Base-by-base conservation (phyloP, 2,113 vertebrate genomes). In the Labrus mixtus region DNA sequence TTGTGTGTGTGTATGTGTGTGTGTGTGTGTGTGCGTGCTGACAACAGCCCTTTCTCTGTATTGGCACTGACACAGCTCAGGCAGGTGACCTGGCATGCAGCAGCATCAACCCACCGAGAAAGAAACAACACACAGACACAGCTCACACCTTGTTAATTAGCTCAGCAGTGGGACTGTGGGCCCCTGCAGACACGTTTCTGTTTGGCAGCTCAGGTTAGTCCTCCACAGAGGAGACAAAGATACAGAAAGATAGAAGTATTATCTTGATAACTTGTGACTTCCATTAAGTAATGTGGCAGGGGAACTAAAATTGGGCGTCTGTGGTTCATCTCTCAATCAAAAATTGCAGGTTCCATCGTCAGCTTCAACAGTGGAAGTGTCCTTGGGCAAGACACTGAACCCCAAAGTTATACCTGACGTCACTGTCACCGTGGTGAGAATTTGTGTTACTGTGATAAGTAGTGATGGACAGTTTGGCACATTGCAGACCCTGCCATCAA, bases 71-170 rank as follows among this genome's bases (percentile, higher is more conserved):
- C 55, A 80, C 73, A 33, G 60, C 66, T 76, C 62, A 45, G 62
- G 46, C 62, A 51, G 73, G 79, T 77, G 78, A 83, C 78, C 82
- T 86, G 79, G 79, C 81, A 64, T 76, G 39, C 55, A 37, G 46
- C 57, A 53, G 33, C 8, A 69, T 58, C 36, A 64, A 6, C 61
- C 76, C 73, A 60, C 50, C 43, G 2, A 39, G 11, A 63, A 29
- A 66, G 43, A 68, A 13, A 75, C 76, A 66, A 45, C 53, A 51
- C 33, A 59, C 29, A 66, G 66, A 60, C 51, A 73, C 76, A 73
- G 46, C 84, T 55, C 78, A 84, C 86, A 90, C 81, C 80, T 84
- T 61, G 74, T 93, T 93, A 93, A 93, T 93, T 88, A 92, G 86
- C 90, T 89, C 78, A 76, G 86, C 82, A 62, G 89, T 62, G 59